phyloP scores from a whole-genome alignment of 2,888 invertebrate species.

The Gastracanthus pulcherrimus region DNA sequence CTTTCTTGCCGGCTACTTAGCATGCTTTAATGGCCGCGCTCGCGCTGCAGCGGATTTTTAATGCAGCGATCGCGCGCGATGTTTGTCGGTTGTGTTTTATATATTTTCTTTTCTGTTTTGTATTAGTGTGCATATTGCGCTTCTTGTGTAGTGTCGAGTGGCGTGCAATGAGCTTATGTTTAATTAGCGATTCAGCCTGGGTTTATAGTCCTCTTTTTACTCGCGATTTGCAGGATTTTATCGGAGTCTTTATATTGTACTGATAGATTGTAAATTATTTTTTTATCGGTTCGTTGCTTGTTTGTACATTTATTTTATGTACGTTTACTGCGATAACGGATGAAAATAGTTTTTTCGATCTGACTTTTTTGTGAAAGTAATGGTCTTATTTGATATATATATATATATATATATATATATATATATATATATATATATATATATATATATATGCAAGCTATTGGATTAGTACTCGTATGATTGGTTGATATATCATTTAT shows the following conservation, averaged over 20 bases:
- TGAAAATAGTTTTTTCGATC: too few species aligned
- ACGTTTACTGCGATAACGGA: too few species aligned
- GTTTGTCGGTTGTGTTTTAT: too few species aligned
- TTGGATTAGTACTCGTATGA: too few species aligned
- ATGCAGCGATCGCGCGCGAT: not conserved
- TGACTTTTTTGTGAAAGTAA: too few species aligned
- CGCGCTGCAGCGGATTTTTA: not conserved
- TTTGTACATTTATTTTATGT: not conserved
- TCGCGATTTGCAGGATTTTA: not conserved
- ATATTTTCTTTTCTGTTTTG: too few species aligned
- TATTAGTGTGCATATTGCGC: too few species aligned
- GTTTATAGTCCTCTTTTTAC: not conserved
- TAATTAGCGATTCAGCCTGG: slow-evolving; percentile 38
- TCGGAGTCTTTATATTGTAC: not conserved
- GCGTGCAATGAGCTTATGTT: slow-evolving; percentile 20
- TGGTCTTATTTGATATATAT: too few species aligned
- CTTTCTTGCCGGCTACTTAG: slow-evolving; percentile 15
- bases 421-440: too few species aligned
- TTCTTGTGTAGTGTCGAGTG: not conserved
- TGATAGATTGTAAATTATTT: not conserved
- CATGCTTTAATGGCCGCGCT: slow-evolving; percentile 33
- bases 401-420: too few species aligned
- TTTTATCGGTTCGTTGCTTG: not conserved
- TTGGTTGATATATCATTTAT: too few species aligned
- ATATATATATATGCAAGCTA: too few species aligned